A percentile compares a stretch with the other conserved stretches of the same genome.
Evolutionary conservation across 2,797 vertebrate species (phyloP).

Genomic region (Tiaroga cobitis): DNA sequence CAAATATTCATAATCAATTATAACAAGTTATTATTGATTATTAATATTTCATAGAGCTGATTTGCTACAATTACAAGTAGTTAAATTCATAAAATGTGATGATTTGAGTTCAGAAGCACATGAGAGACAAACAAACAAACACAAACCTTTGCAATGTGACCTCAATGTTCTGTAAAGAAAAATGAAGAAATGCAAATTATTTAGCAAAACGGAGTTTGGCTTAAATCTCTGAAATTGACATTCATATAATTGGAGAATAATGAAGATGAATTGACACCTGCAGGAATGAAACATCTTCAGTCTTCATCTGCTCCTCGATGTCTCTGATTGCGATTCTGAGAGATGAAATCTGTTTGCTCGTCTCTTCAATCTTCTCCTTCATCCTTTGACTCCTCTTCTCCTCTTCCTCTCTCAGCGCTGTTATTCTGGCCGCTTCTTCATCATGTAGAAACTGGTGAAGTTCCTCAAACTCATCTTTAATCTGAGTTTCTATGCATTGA

Average conservation of each 20-base stretch:
- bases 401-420: no score
- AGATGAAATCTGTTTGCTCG: no score
- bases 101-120: not conserved
- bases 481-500: not conserved
- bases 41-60: no score
- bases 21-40: no score
- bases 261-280: not conserved
- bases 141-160: conserved; percentile 4
- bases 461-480: not conserved
- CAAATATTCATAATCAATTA: no score
- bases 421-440: no score
- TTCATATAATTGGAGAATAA: not conserved
- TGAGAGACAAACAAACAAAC: not conserved
- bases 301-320: no score
- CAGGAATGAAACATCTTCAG: conserved; percentile 16
- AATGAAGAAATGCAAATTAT: no score
- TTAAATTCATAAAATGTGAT: not conserved
- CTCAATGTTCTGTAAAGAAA: not conserved
- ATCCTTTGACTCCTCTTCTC: no score
- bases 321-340: no score
- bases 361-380: no score
- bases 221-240: not conserved
- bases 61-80: no score
- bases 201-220: not conserved
- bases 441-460: not conserved